Conservation (phyloP, 2,113 vertebrate species). For the Odontophorus gujanensis region DNA sequence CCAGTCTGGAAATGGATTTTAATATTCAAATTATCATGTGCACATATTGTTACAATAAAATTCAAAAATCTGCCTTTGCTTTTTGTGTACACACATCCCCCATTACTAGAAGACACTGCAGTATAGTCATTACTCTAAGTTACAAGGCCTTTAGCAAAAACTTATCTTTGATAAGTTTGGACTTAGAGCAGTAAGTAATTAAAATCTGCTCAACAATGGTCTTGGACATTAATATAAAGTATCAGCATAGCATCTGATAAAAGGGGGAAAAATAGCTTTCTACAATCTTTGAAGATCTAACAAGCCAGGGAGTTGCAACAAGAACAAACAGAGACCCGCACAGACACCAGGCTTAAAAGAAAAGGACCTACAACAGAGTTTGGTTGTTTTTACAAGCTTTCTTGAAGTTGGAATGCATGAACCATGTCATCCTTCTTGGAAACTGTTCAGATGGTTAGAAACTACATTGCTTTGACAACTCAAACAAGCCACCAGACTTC, state of each 20-base stretch:
- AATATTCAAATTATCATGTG: neutral
- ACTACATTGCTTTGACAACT: neutral
- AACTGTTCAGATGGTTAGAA: neutral
- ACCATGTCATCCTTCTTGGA: neutral
- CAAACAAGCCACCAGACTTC: neutral
- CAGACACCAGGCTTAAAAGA: neutral
- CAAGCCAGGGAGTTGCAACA: neutral
- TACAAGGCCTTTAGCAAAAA: neutral
- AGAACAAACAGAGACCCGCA: neutral
- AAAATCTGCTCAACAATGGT: neutral
- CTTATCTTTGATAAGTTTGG: neutral
- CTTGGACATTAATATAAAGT: neutral
- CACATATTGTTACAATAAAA: neutral
- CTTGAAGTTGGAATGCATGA: neutral
- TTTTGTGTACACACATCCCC: neutral
- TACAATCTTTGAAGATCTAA: neutral
- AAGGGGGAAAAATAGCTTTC: neutral
- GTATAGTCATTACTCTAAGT: neutral
- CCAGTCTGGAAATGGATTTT: neutral
- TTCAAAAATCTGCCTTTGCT: neutral
- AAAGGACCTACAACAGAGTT: neutral
- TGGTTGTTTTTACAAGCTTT: neutral
- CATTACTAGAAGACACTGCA: neutral
- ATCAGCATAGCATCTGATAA: neutral
- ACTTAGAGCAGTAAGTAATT: neutral